Evolutionary conservation across 2,797 vertebrate species (phyloP).

Genomic region (Hephaestus fuliginosus): DNA sequence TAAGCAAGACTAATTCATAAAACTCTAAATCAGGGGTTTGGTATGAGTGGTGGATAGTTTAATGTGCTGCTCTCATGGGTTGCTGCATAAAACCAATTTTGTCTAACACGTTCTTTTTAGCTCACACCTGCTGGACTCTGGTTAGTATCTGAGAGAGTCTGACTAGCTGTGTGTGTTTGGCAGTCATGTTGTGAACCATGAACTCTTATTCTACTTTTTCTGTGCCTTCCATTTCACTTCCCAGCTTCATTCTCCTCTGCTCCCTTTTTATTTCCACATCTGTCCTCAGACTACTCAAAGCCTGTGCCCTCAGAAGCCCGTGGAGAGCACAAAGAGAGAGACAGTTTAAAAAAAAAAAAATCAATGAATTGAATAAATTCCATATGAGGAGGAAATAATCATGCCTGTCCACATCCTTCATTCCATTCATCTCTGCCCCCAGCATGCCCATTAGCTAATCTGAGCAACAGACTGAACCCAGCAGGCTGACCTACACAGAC

Average conservation of each 20-base stretch:
- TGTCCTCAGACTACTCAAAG: constrained; percentile 42
- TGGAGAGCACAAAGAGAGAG: constrained; percentile 47
- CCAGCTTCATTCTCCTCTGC: constrained; percentile 3
- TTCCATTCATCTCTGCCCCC: constrained; percentile 26
- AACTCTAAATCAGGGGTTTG: neutral
- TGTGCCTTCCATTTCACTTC: constrained; percentile 23
- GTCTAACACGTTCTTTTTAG: neutral
- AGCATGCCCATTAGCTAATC: constrained; percentile 64
- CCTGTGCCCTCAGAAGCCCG: constrained; percentile 19
- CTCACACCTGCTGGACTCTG: neutral
- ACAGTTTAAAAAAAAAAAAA: constrained; percentile 54
- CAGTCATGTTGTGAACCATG: neutral
- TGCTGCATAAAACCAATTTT: neutral
- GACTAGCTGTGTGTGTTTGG: neutral
- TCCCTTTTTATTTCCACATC: constrained; percentile 44
- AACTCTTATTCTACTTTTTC: constrained; percentile 1
- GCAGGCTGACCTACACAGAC: constrained; percentile 27
- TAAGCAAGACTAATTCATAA: neutral
- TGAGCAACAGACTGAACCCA: constrained; percentile 43
- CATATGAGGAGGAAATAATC: constrained; percentile 51
- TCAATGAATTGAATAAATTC: constrained; percentile 70
- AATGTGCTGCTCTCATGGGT: neutral
- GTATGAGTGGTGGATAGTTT: neutral
- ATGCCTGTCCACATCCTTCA: constrained; percentile 26
- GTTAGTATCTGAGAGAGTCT: neutral